These are phyloP conservation scores for Ctenoplectra terminalis DNA, from an alignment of 1,140 invertebrate species.

Conservation along the genomic window DNA sequence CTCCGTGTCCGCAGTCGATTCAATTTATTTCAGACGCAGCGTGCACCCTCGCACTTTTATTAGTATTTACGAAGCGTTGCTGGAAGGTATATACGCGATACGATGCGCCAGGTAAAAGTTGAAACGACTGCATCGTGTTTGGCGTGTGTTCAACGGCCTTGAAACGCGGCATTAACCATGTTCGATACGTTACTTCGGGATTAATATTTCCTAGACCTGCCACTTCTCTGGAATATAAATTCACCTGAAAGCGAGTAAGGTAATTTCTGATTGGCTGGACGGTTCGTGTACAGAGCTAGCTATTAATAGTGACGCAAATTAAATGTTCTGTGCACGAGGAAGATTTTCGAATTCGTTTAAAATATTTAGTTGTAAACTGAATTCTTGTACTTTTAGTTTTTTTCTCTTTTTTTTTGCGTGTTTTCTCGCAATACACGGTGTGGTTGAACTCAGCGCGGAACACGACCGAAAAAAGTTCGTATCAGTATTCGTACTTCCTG, in stretches of 20 bases:
- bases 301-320: constrained; percentile 10
- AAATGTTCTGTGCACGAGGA: not conserved
- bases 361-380: not conserved
- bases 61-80: constrained; percentile 60
- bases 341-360: not conserved
- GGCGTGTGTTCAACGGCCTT: constrained; percentile 69
- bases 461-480: not conserved
- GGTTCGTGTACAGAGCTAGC: not conserved
- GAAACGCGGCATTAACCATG: constrained; percentile 57
- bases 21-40: constrained; percentile 67
- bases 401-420: too few relatives aligned
- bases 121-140: constrained; percentile 60
- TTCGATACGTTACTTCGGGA: constrained; percentile 37
- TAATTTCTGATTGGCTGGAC: constrained; percentile 5
- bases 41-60: constrained; percentile 58
- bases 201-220: constrained; percentile 40
- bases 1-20: constrained; percentile 56
- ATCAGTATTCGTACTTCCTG: not conserved
- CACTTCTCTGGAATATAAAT: constrained; percentile 20
- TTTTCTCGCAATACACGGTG: too few relatives aligned
- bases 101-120: constrained; percentile 50
- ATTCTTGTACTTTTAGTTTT: too few relatives aligned
- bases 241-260: constrained; percentile 7
- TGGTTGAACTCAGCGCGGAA: too few relatives aligned
- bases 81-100: constrained; percentile 21